phyloP scores from a whole-genome alignment of 2,113 vertebrate genomes.

The Panthera tigris region DNA sequence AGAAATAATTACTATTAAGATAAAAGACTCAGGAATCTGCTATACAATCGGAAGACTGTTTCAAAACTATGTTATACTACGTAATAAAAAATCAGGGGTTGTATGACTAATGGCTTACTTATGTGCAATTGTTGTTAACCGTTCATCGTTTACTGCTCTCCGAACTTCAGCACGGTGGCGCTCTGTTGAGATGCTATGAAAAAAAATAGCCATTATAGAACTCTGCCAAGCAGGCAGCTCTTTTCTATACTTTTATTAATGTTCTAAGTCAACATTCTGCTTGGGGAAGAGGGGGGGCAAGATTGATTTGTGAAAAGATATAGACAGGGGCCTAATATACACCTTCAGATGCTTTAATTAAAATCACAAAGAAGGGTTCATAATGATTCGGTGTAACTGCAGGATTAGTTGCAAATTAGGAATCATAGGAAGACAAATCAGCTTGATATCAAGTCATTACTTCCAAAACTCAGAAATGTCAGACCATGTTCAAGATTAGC shows the following conservation, averaged over 20 bases:
- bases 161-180: constrained; percentile 98
- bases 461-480: constrained; percentile 51
- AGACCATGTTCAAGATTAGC: constrained; percentile 12
- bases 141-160: constrained; percentile 98
- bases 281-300: background rate
- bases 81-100: constrained; percentile 66
- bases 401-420: constrained; percentile 57
- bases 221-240: constrained; percentile 79
- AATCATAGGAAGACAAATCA: constrained; percentile 61
- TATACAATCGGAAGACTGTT: constrained; percentile 73
- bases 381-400: constrained; percentile 53
- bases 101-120: constrained; percentile 90
- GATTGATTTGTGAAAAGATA: constrained; percentile 52
- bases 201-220: constrained; percentile 80
- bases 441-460: constrained; percentile 35
- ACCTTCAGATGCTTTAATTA: constrained; percentile 52
- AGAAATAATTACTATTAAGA: constrained; percentile 49
- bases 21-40: constrained; percentile 72
- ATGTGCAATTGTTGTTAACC: constrained; percentile 97
- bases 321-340: background rate
- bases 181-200: constrained; percentile 95
- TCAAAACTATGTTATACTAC: constrained; percentile 65
- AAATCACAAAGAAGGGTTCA: constrained; percentile 56
- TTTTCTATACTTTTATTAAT: constrained; percentile 73
- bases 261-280: constrained; percentile 69